phyloP scores from a whole-genome alignment of 2,888 invertebrate species.

The Octonoba sinensis region DNA sequence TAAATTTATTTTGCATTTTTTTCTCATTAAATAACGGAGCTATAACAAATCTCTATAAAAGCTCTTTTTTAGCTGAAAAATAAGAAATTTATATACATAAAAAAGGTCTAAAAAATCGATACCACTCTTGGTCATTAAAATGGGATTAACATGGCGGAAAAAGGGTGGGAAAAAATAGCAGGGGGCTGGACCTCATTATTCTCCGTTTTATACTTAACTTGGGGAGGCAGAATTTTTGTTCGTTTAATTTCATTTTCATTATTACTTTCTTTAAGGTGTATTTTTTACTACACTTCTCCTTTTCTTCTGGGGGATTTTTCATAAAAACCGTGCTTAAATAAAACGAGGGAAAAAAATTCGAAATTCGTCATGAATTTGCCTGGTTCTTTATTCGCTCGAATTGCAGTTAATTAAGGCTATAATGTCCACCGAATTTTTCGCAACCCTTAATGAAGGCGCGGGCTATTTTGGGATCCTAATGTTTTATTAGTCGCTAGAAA shows the following conservation, averaged over 20 bases:
- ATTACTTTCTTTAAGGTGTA: constrained; percentile 36
- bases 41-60: constrained; percentile 41
- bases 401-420: constrained; percentile 61
- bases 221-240: constrained; percentile 46
- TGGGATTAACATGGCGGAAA: constrained; percentile 48
- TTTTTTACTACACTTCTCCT: constrained; percentile 9
- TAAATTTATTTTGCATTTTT: constrained; percentile 33
- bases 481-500: constrained; percentile 20
- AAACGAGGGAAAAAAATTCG: constrained; percentile 8
- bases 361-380: constrained; percentile 56
- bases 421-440: constrained; percentile 26
- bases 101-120: constrained; percentile 49
- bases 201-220: constrained; percentile 49
- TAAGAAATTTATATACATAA: constrained; percentile 22
- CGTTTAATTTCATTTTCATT: constrained; percentile 62
- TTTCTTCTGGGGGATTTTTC: constrained; percentile 19
- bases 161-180: constrained; percentile 33
- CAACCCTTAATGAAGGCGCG: constrained; percentile 33
- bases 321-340: constrained; percentile 28
- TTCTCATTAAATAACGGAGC: constrained; percentile 60
- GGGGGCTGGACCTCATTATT: constrained; percentile 59
- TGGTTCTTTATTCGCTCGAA: constrained; percentile 49
- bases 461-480: constrained; percentile 24
- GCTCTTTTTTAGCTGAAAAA: constrained; percentile 22
- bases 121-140: constrained; percentile 63